A percentile compares a stretch with the other conserved stretches of the same genome.
Evolutionary conservation across 2,113 vertebrate species (phyloP).

Genomic region (Tyto alba): DNA sequence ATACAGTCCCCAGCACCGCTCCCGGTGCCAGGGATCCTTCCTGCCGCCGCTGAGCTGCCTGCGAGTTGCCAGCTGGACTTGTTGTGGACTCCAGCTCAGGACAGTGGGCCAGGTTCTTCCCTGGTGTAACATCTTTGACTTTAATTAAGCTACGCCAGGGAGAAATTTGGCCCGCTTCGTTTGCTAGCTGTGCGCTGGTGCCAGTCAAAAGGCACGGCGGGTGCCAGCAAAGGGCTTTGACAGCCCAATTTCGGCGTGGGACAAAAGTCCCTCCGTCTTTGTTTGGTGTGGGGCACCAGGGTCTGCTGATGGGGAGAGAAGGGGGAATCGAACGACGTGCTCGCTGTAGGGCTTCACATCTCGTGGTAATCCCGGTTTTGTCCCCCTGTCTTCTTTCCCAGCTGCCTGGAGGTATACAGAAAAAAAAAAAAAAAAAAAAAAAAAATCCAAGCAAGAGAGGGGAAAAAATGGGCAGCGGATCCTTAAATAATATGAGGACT

Average conservation of each 20-base stretch:
- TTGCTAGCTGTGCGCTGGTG: not conserved
- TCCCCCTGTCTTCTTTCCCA: not conserved
- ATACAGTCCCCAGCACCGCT: not conserved
- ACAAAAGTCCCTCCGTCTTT: not conserved
- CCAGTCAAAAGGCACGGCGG: not conserved
- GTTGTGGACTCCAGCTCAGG: constrained; percentile 23
- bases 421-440: not conserved
- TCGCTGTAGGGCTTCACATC: fast-evolving
- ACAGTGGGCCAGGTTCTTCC: constrained; percentile 57
- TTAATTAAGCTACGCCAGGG: constrained; percentile 45
- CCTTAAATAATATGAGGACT: not conserved
- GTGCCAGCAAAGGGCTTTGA: not conserved
- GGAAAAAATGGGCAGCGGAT: not conserved
- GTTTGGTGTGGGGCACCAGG: not conserved
- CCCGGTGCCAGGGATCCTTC: constrained; percentile 24
- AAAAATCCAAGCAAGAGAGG: not conserved
- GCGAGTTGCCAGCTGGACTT: constrained; percentile 56
- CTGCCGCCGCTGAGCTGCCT: not conserved
- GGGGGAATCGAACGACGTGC: fast-evolving
- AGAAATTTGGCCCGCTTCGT: not conserved
- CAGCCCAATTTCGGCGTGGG: not conserved
- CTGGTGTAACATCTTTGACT: constrained; percentile 51
- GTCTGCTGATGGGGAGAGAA: not conserved
- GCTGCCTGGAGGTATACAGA: not conserved
- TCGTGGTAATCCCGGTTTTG: not conserved